phyloP scores from a whole-genome alignment of 2,888 invertebrate genomes.

The Volucella zonaria region DNA sequence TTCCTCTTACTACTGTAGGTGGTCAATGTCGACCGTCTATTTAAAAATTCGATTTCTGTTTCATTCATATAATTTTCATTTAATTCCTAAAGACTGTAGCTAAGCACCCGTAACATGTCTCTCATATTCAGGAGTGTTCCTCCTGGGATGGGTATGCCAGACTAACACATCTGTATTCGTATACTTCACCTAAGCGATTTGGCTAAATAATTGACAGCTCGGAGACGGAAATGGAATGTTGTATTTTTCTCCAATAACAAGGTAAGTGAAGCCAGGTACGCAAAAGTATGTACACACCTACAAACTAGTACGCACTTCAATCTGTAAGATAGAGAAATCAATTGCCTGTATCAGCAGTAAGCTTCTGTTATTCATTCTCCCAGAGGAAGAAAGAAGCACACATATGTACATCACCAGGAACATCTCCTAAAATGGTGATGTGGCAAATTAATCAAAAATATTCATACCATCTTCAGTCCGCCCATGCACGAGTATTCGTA shows the following conservation, averaged over 20 bases:
- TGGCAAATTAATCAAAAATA: slow-evolving; percentile 69
- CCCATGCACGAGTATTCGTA: slow-evolving; percentile 9
- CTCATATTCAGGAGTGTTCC: too few relatives aligned
- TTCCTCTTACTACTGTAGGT: too few relatives aligned
- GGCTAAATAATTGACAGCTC: slow-evolving; percentile 69
- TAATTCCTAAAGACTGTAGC: too few relatives aligned
- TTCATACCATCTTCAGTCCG: slow-evolving; percentile 41
- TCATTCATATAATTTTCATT: too few relatives aligned
- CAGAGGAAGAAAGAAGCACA: too few relatives aligned
- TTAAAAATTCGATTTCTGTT: too few relatives aligned
- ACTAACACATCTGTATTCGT: too few relatives aligned
- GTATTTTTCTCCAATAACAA: slow-evolving; percentile 65
- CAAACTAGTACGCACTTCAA: not conserved
- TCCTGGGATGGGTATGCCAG: too few relatives aligned
- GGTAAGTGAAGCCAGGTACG: slow-evolving; percentile 54
- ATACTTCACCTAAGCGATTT: slow-evolving; percentile 46
- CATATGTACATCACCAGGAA: not conserved
- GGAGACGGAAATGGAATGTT: slow-evolving; percentile 52
- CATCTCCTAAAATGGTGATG: slow-evolving; percentile 19
- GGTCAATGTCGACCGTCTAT: too few relatives aligned
- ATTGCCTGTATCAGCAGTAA: not conserved
- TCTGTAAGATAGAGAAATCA: slow-evolving; percentile 10
- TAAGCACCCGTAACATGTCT: too few relatives aligned
- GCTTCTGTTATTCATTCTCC: slow-evolving; percentile 28
- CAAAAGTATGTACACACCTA: not conserved